Conservation (phyloP, 2,888 invertebrate genomes). For the Plebejus anna region DNA sequence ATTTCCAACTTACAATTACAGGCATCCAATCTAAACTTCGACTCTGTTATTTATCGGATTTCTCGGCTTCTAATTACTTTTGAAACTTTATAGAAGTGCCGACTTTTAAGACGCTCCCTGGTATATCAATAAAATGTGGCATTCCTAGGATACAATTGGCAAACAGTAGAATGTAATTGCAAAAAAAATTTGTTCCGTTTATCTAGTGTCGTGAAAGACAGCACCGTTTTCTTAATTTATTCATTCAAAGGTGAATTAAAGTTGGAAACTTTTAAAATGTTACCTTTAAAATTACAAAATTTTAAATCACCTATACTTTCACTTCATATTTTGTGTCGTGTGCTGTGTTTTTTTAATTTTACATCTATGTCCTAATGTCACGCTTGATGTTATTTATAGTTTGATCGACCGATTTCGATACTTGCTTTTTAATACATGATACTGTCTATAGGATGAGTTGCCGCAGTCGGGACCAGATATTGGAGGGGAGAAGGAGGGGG, state of each 20-base stretch:
- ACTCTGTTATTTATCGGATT: constrained; percentile 24
- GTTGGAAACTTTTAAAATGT: background rate
- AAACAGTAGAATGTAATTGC: background rate
- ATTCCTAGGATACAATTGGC: background rate
- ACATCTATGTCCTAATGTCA: constrained; percentile 18
- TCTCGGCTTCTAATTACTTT: constrained; percentile 24
- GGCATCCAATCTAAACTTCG: constrained; percentile 11
- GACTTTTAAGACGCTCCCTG: constrained; percentile 6
- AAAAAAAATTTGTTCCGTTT: constrained; percentile 5
- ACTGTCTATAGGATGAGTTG: constrained; percentile 58
- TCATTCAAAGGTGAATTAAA: constrained; percentile 8
- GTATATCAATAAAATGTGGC: constrained; percentile 23
- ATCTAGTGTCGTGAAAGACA: constrained; percentile 54
- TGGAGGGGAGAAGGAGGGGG: constrained; percentile 55
- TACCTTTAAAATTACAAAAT: background rate
- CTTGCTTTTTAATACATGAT: background rate
- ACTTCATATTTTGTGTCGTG: constrained; percentile 16
- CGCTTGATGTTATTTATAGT: constrained; percentile 14
- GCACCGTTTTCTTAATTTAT: constrained; percentile 43
- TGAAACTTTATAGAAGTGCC: background rate
- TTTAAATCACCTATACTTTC: background rate
- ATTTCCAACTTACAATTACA: constrained; percentile 23
- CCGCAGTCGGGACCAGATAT: constrained; percentile 66
- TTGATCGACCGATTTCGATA: background rate
- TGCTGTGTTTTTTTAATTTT: constrained; percentile 22